Evolutionary conservation across 2,888 invertebrate species (phyloP).

Genomic region (Hanleya hanleyi): DNA sequence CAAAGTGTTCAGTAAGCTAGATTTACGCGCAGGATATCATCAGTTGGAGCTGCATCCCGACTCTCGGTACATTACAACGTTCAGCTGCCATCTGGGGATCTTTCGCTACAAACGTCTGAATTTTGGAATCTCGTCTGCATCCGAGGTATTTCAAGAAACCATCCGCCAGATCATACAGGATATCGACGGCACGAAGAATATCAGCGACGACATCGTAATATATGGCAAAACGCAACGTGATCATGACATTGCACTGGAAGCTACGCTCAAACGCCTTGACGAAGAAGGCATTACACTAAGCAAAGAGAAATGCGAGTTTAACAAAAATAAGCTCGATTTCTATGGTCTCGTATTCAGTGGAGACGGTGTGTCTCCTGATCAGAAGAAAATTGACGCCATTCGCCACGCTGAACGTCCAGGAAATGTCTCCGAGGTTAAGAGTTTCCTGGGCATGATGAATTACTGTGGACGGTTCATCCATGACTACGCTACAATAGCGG

Average conservation of each 20-base stretch:
- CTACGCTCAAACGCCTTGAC: conserved; percentile 23
- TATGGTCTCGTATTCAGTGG: conserved; percentile 1
- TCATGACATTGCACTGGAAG: conserved; percentile 34
- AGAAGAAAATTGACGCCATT: conserved; percentile 41
- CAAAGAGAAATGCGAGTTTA: neutral
- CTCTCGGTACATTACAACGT: conserved; percentile 44
- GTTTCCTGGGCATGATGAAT: conserved; percentile 46
- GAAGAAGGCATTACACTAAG: conserved; percentile 15
- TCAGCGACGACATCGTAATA: conserved; percentile 45
- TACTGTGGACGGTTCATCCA: conserved; percentile 46
- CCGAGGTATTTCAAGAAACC: conserved; percentile 40
- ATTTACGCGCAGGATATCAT: conserved; percentile 43
- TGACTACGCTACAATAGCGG: conserved; percentile 36
- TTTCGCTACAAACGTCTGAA: conserved; percentile 41
- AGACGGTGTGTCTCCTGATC: conserved; percentile 31
- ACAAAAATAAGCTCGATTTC: neutral
- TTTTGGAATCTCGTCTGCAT: conserved; percentile 39
- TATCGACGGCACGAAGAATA: conserved; percentile 33
- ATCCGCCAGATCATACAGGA: conserved; percentile 27
- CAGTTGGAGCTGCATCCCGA: conserved; percentile 41
- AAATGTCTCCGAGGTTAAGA: conserved; percentile 40
- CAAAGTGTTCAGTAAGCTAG: conserved; percentile 42
- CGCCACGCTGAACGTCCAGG: conserved; percentile 31
- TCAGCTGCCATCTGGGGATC: conserved; percentile 38
- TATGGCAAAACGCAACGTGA: conserved; percentile 33